Conservation (phyloP, 2,888 invertebrate species). For the Plebejus argus region DNA sequence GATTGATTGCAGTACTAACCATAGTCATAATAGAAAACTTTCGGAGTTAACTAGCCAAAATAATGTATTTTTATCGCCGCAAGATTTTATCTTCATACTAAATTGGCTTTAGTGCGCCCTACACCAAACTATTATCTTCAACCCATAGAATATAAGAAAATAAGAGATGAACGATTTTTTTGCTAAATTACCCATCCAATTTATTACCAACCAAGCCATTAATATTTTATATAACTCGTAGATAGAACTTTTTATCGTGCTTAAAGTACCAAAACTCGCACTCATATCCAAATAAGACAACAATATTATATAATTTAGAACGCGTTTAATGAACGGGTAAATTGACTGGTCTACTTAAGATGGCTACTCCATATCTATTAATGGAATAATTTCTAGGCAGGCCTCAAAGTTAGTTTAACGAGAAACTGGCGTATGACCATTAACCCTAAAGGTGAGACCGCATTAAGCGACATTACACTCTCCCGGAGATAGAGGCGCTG, state of each 20-base stretch:
- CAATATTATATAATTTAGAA: not conserved
- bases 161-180: too few species aligned
- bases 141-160: too few species aligned
- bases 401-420: not conserved
- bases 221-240: too few species aligned
- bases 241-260: too few species aligned
- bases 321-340: not conserved
- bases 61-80: not conserved
- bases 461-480: too few species aligned
- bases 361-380: not conserved
- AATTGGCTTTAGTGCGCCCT: not conserved
- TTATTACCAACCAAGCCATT: too few species aligned
- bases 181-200: too few species aligned
- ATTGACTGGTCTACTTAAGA: not conserved
- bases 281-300: too few species aligned
- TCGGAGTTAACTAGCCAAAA: not conserved
- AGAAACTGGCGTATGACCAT: not conserved
- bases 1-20: not conserved
- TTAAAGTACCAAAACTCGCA: too few species aligned
- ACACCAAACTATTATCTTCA: not conserved
- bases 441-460: not conserved
- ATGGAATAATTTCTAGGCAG: not conserved
- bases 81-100: not conserved
- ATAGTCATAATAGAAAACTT: not conserved
- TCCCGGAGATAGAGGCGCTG: too few species aligned